Evolutionary conservation across 2,113 vertebrate genomes (phyloP).

Genomic region (Strix aluco): DNA sequence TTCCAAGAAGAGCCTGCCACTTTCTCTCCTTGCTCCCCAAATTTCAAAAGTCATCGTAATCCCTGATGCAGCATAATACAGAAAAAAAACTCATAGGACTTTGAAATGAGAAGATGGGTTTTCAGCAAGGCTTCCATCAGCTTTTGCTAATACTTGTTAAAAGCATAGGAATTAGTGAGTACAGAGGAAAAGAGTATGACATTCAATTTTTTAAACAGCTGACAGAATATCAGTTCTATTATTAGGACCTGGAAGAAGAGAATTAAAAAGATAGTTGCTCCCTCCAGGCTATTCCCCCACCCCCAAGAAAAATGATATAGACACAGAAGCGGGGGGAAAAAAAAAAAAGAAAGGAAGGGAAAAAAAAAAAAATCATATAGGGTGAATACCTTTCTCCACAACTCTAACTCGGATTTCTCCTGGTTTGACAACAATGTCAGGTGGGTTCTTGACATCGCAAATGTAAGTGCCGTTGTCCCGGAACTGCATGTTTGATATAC

Average conservation of each 20-base stretch:
- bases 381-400: constrained; percentile 85
- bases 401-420: constrained; percentile 84
- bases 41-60: neutral
- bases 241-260: neutral
- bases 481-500: constrained; percentile 85
- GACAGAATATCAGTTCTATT: neutral
- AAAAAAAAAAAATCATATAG: neutral
- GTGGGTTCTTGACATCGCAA: constrained; percentile 91
- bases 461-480: constrained; percentile 91
- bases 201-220: neutral
- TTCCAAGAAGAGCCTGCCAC: neutral
- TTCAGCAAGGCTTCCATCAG: neutral
- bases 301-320: neutral
- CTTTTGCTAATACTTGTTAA: neutral
- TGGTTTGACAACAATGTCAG: constrained; percentile 82
- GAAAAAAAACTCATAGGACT: neutral
- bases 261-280: neutral
- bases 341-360: neutral
- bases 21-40: neutral
- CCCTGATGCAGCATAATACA: neutral
- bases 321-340: neutral
- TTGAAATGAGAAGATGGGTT: neutral
- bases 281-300: neutral
- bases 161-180: neutral
- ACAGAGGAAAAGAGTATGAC: neutral